Percentiles rank a stretch among this genome's conserved stretches.
These are phyloP conservation scores for Pangasius mekongensis DNA, from an alignment of 2,797 vertebrate species.

Conservation along the genomic window DNA sequence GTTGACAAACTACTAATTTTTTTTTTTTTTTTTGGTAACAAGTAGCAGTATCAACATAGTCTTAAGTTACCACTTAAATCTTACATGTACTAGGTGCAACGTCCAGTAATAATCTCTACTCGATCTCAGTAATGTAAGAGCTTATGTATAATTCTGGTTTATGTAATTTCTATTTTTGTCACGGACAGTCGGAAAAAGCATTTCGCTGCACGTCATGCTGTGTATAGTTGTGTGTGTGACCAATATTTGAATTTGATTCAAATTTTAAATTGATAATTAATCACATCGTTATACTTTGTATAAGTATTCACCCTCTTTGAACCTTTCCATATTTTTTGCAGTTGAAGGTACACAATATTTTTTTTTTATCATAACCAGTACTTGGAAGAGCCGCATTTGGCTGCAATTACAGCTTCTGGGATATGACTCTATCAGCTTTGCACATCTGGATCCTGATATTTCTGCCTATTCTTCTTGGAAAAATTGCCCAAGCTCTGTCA, in stretches of 20 bases:
- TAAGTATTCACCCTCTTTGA: not conserved
- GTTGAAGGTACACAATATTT: too few relatives aligned
- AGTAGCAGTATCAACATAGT: not conserved
- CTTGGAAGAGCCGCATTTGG: not conserved
- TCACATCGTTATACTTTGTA: not conserved
- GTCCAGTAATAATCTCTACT: not conserved
- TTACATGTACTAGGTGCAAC: not conserved
- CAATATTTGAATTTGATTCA: too few relatives aligned
- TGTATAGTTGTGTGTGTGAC: too few relatives aligned
- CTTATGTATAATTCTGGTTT: not conserved
- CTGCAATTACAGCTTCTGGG: not conserved
- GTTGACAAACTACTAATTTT: not conserved
- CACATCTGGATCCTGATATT: slow-evolving; percentile 14
- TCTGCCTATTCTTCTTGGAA: not conserved
- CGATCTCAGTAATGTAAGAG: not conserved
- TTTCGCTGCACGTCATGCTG: too few relatives aligned
- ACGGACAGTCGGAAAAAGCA: too few relatives aligned
- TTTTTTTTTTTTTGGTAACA: not conserved
- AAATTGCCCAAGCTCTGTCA: slow-evolving; percentile 7
- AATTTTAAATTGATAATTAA: not conserved
- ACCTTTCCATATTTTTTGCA: not conserved
- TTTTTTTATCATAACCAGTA: too few relatives aligned
- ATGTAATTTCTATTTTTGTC: too few relatives aligned
- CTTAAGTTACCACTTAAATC: not conserved
- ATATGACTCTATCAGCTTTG: not conserved